Conservation (phyloP, 1,140 invertebrate species). For the Apolygus lucorum region DNA sequence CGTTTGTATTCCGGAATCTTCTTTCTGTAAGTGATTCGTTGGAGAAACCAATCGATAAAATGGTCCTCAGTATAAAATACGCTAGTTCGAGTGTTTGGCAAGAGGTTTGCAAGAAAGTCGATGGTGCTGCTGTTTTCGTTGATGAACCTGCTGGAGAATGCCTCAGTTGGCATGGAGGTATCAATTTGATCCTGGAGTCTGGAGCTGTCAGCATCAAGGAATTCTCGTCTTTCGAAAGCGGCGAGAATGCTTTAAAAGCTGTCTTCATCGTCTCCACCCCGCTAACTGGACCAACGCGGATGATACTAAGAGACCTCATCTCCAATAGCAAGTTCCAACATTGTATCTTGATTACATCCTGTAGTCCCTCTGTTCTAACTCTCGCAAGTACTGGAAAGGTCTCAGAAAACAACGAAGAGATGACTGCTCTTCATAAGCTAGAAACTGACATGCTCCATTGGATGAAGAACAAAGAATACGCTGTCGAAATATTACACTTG, state of each 20-base stretch:
- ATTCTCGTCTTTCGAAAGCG: conserved; percentile 50
- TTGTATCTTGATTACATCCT: conserved; percentile 45
- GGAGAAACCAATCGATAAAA: too few relatives aligned
- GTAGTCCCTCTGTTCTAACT: conserved; percentile 38
- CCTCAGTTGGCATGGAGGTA: conserved; percentile 53
- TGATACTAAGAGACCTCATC: conserved; percentile 46
- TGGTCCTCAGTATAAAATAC: conserved; percentile 24
- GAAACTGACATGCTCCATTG: conserved; percentile 41
- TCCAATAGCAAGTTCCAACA: conserved; percentile 47
- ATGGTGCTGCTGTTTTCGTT: conserved; percentile 49
- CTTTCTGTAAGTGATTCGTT: too few relatives aligned
- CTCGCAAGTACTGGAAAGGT: conserved; percentile 28
- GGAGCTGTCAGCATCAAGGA: conserved; percentile 49
- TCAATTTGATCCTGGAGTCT: conserved; percentile 43
- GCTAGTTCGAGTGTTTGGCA: conserved; percentile 42
- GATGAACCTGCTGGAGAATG: conserved; percentile 50
- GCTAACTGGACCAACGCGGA: conserved; percentile 42
- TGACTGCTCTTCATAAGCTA: conserved; percentile 36
- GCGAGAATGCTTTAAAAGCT: conserved; percentile 44
- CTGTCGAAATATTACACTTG: conserved; percentile 40
- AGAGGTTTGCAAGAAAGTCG: conserved; percentile 48
- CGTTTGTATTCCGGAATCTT: too few relatives aligned
- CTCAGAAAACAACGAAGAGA: conserved; percentile 31
- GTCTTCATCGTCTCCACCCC: conserved; percentile 47
- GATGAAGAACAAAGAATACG: conserved; percentile 45